Base-by-base conservation (phyloP, 2,113 vertebrate species). In the Epinephelus cyanopodus region DNA sequence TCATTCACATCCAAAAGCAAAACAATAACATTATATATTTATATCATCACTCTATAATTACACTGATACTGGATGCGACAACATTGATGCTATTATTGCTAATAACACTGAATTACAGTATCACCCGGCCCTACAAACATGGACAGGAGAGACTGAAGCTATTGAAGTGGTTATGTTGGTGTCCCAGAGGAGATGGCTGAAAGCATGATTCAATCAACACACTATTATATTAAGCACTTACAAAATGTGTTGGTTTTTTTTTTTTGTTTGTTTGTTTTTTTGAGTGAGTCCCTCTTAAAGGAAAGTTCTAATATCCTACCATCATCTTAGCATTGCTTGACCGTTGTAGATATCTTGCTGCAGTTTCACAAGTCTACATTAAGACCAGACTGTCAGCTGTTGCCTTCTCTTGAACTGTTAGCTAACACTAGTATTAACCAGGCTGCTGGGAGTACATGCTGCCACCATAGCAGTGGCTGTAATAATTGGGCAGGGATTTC, bases 401-500 rank as follows among this genome's bases (percentile, higher is more conserved):
- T 85, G 77, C 50, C 62, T 75, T 58, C 63, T 29, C 69, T 76
- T 84, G 66, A 85, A 82, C 62, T 66, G 77, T 61, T 62, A 65
- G 69, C 77, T 82, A 75, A 80, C 86, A 84, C 72, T 83, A 23
- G 91, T 85, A 66, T 84, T 87, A 90, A 89, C 77, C 89, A 75
- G 73, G 87, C 90, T 92, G 83, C 79, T 56, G 87, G 92, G 87
- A 92, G 78, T 84, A 87, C 84, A 87, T 74, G 82, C 69, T 81
- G 79, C 78, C 81, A 83, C 82, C 69, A 53, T 81, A 54, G 71
- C 74, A 56, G 86, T 86, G 88, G 84, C 88, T 76, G 68, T 81
- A 90, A 85, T 96, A 95, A 96, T 96, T 96, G 93, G 95, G 88
- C 86, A 89, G 95, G 94, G 95, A 96, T 78, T 93, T 91, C 50